Evolutionary conservation across 2,113 vertebrate species (phyloP).

Genomic region (Ornithorhynchus anatinus): DNA sequence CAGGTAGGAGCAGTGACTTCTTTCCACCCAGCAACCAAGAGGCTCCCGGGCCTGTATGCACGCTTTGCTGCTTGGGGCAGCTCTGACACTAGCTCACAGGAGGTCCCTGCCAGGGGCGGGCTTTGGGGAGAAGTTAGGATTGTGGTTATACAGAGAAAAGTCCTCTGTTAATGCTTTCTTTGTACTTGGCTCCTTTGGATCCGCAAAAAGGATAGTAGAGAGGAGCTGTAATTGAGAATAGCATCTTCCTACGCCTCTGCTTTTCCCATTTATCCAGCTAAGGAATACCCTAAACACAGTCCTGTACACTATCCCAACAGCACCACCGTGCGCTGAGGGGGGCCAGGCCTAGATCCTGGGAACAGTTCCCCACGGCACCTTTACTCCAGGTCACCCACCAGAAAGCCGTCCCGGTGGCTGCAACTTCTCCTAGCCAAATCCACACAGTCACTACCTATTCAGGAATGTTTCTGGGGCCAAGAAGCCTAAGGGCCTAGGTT

Average conservation of each 20-base stretch:
- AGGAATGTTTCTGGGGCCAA: too few species aligned
- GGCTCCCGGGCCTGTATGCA: background rate
- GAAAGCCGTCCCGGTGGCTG: constrained; percentile 3
- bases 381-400: background rate
- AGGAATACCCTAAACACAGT: too few species aligned
- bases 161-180: too few species aligned
- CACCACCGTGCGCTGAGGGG: too few species aligned
- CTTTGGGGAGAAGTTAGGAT: background rate
- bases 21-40: background rate
- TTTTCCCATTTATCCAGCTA: too few species aligned
- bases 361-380: background rate
- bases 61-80: background rate
- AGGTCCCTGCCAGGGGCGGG: background rate
- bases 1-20: background rate
- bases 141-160: background rate
- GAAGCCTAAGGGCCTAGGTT: background rate
- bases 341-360: too few species aligned
- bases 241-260: too few species aligned
- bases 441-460: constrained; percentile 4
- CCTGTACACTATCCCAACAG: too few species aligned
- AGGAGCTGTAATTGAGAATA: too few species aligned
- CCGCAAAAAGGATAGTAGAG: too few species aligned
- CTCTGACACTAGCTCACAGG: background rate
- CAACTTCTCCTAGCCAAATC: background rate
- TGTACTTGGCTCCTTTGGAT: too few species aligned